phyloP scores from a whole-genome alignment of 2,888 invertebrate genomes.

The Pterobdella sp. region DNA sequence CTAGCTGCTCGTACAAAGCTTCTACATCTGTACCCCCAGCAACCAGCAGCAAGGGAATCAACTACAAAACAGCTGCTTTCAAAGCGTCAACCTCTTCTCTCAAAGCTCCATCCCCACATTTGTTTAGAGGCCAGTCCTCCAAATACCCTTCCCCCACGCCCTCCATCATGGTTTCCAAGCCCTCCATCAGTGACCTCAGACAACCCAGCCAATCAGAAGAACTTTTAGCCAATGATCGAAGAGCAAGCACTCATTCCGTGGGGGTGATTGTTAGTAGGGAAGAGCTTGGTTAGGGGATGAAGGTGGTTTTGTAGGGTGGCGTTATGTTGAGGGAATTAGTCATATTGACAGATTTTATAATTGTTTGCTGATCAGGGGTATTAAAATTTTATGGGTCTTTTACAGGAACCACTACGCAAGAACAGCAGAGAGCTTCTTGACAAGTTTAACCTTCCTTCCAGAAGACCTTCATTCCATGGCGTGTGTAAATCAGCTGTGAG shows the following conservation, averaged over 20 bases:
- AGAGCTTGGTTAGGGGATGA: neutral
- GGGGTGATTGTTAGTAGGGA: slow-evolving; percentile 22
- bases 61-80: neutral
- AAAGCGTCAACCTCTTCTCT: neutral
- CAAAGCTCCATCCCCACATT: neutral
- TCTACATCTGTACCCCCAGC: neutral
- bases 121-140: neutral
- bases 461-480: slow-evolving; percentile 46
- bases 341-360: neutral
- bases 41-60: neutral
- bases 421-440: slow-evolving; percentile 42
- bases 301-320: neutral
- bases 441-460: slow-evolving; percentile 37
- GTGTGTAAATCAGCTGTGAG: slow-evolving; percentile 44
- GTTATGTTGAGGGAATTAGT: neutral
- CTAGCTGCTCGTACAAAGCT: too few species aligned
- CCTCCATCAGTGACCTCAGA: slow-evolving; percentile 20
- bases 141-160: slow-evolving; percentile 9
- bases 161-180: slow-evolving; percentile 18
- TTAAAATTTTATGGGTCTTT: neutral
- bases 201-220: neutral
- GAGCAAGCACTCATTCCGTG: slow-evolving; percentile 21
- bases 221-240: neutral
- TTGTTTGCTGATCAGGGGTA: neutral
- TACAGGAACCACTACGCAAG: slow-evolving; percentile 43